These are phyloP conservation scores for Phyllotis vaccarum DNA, from an alignment of 2,797 vertebrate species.

Conservation along the genomic window DNA sequence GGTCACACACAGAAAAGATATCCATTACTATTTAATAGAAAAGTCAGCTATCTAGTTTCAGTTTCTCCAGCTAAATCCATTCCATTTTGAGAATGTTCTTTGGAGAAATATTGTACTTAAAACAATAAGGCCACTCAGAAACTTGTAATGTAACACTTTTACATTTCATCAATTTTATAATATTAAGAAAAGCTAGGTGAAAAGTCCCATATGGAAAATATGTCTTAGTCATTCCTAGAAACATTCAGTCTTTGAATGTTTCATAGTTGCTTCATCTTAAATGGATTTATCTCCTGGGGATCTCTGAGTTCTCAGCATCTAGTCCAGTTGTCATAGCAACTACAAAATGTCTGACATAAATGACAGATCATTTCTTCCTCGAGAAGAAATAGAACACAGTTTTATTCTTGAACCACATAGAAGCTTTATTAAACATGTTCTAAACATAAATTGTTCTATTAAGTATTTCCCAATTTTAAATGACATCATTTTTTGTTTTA, in stretches of 20 bases:
- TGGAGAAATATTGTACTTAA: slow-evolving; percentile 56
- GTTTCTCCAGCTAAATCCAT: slow-evolving; percentile 18
- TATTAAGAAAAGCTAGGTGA: not conserved
- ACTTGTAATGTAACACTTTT: slow-evolving; percentile 13
- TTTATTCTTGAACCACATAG: slow-evolving; percentile 26
- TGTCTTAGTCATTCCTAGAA: not conserved
- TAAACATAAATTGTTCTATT: not conserved
- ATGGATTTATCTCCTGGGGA: not conserved
- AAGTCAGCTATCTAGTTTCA: slow-evolving; percentile 37
- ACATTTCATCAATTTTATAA: not conserved
- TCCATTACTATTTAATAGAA: slow-evolving; percentile 29
- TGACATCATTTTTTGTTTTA: slow-evolving; percentile 33
- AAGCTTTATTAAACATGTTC: slow-evolving; percentile 33
- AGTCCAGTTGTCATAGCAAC: not conserved
- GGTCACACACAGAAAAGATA: slow-evolving; percentile 18
- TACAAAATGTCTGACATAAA: slow-evolving; percentile 20
- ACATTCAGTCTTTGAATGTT: not conserved
- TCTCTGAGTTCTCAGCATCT: slow-evolving; percentile 30
- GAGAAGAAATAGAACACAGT: slow-evolving; percentile 25
- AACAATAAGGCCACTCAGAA: not conserved
- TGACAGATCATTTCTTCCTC: slow-evolving; percentile 6
- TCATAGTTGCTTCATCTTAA: not conserved
- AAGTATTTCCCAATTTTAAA: slow-evolving; percentile 12
- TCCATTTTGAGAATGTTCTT: slow-evolving; percentile 5
- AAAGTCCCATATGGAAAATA: not conserved